Base-by-base conservation (phyloP, 1,140 invertebrate species). In the Drosophila pseudoobscura region DNA sequence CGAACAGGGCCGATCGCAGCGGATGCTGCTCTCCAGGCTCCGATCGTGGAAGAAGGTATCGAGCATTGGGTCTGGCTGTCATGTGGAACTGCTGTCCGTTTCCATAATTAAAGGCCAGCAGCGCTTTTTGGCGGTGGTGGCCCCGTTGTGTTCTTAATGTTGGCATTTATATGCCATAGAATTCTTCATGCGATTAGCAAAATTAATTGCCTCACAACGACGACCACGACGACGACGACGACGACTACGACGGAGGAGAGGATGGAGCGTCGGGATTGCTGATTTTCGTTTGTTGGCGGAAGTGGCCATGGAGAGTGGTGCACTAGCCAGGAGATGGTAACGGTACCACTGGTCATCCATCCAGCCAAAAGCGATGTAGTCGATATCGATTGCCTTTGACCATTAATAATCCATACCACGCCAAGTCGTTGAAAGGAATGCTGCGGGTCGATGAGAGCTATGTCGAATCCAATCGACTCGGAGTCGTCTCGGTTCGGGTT, bases 21-120 rank as follows among this genome's bases (percentile, higher is more conserved):
- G 62, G 74, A 85, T 84, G 77, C 58, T 11, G 50, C 80, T 50
- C 80, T 35, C 22, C 51, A 75, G 63, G 68, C 44, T 65, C 24
- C 53, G 47, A 44, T 17, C 11, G 47, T 56, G 29, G 39, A 13
- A 7, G 9, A 41, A 39, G 20, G 5, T 24, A 41, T 54, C 35
- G 52, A 54, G 39, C 2, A 43, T 15, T 55, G 22, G 46, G 44
- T 15, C 57, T 75, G 46, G 35, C 60, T 75, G 70, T 75, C 61
- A 75, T 66, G 52, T 75, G 72, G 41, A 56, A 55, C 62, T 51
- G 70, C 52, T 20, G 41, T 51, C 58, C 9, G 22, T 39, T 64
- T 63, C 41, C 26, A 71, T 69, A 63, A 77, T 78, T 70, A 74
- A 77, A 69, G 45, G 68, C 58, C 51, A 60, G 54, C 51, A 61